Conservation (phyloP, 1,140 invertebrate species). For the Drosophila parvula region DNA sequence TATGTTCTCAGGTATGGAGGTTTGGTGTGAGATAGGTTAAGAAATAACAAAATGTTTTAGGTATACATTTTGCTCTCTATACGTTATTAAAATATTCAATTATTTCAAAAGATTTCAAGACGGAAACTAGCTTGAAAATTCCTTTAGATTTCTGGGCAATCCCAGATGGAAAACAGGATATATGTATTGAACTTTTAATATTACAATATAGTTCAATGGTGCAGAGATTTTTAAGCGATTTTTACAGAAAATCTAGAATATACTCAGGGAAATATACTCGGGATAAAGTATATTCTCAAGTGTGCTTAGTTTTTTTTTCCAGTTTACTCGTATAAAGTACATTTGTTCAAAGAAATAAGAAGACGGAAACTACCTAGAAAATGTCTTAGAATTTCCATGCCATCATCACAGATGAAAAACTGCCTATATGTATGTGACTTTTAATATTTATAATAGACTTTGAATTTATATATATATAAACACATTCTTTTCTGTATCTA, state of each 20-base stretch:
- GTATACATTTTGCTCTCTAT: background rate
- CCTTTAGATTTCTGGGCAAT: background rate
- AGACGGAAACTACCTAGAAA: background rate
- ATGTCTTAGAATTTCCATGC: background rate
- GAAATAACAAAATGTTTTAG: background rate
- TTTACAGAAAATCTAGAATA: too few relatives aligned
- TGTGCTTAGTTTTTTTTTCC: too few relatives aligned
- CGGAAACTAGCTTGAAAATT: background rate
- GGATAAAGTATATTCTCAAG: too few relatives aligned
- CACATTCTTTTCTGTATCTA: constrained; percentile 3
- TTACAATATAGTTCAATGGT: background rate
- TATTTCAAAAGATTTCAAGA: background rate
- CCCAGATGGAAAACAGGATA: background rate
- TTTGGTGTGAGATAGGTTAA: background rate
- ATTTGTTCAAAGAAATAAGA: background rate
- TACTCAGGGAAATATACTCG: too few relatives aligned
- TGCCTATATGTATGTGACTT: background rate
- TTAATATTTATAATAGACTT: constrained; percentile 1
- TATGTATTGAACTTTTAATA: background rate
- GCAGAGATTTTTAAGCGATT: too few relatives aligned
- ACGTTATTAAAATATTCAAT: background rate
- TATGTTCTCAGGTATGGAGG: background rate
- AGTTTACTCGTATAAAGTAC: too few relatives aligned
- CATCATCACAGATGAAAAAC: background rate
- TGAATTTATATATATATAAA: constrained; percentile 9